Evolutionary conservation across 2,888 invertebrate genomes (phyloP).

Genomic region (Thyatira batis): DNA sequence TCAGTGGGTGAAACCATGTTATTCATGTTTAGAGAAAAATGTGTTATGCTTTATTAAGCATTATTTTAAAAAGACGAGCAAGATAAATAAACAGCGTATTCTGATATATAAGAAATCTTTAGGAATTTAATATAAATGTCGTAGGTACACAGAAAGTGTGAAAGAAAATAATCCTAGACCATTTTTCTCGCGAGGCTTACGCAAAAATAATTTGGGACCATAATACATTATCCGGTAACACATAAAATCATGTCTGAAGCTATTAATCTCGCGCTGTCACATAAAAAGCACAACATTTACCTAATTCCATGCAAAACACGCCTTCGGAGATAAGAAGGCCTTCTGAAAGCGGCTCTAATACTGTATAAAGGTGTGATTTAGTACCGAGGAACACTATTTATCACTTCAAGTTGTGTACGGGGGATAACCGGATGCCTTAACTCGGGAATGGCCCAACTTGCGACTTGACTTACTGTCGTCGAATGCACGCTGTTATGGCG

Average conservation of each 20-base stretch:
- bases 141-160: too few relatives aligned
- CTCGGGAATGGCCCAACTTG: slow-evolving; percentile 34
- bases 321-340: slow-evolving; percentile 27
- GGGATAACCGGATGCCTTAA: slow-evolving; percentile 13
- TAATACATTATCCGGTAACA: not conserved
- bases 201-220: not conserved
- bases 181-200: not conserved
- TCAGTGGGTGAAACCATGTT: not conserved
- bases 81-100: too few relatives aligned
- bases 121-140: too few relatives aligned
- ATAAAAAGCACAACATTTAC: slow-evolving; percentile 22
- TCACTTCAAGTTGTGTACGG: not conserved
- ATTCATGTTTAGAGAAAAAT: not conserved
- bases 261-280: not conserved
- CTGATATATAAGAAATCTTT: too few relatives aligned
- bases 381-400: slow-evolving; percentile 42
- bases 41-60: not conserved
- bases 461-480: slow-evolving; percentile 33
- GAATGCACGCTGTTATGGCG: slow-evolving; percentile 40
- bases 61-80: not conserved
- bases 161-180: not conserved
- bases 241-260: not conserved
- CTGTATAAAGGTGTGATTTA: slow-evolving; percentile 57
- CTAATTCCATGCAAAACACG: slow-evolving; percentile 28
- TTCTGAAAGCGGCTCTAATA: slow-evolving; percentile 33